Evolutionary conservation across 2,797 vertebrate genomes (phyloP).

Genomic region (Xiphorhynchus erythropygius): DNA sequence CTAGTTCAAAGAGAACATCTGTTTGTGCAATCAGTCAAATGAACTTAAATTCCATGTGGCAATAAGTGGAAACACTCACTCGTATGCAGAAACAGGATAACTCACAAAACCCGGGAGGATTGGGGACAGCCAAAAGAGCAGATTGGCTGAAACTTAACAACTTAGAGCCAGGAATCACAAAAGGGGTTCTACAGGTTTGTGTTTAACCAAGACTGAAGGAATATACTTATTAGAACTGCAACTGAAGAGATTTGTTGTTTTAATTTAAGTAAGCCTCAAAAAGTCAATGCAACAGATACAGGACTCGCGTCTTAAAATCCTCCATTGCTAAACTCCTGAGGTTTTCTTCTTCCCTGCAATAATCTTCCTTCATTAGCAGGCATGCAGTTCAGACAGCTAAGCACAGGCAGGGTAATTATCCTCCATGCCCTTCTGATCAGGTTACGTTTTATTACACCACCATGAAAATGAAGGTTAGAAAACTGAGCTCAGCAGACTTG

Average conservation of each 20-base stretch:
- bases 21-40: conserved; percentile 7
- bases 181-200: not conserved
- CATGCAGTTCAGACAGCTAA: not conserved
- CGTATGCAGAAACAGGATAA: not conserved
- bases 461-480: not conserved
- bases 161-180: not conserved
- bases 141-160: not conserved
- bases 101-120: not conserved
- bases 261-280: not conserved
- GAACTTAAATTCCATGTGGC: not conserved
- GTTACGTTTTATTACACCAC: not conserved
- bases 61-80: not conserved
- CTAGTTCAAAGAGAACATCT: conserved; percentile 24
- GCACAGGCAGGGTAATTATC: not conserved
- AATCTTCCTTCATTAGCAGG: not conserved
- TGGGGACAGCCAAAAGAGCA: not conserved
- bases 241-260: not conserved
- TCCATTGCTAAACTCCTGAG: not conserved
- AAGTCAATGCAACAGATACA: not conserved
- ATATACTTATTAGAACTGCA: not conserved
- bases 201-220: not conserved
- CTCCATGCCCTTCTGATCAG: not conserved
- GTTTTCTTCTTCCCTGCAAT: not conserved
- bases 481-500: not conserved
- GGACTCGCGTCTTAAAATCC: not conserved